Base-by-base conservation (phyloP, 1,140 invertebrate species). In the Sarcophaga peregrina region DNA sequence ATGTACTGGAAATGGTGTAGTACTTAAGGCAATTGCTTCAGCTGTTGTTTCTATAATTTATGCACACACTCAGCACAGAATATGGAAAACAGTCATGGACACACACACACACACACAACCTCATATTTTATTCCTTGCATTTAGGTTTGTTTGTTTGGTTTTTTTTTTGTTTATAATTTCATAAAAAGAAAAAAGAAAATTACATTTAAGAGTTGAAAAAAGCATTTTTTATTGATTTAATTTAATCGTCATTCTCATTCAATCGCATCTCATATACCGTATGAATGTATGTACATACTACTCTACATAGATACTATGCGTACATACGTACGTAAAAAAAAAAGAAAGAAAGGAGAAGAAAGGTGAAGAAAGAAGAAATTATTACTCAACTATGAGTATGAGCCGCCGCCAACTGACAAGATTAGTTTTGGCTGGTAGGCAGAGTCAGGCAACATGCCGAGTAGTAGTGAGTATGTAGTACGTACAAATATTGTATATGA, bases 201-300 rank as follows among this genome's bases (percentile, higher is more conserved):
- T 68, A n/a, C 62, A 68, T 68, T 68, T 68, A 20, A 17, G 25
- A 20, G n/a, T 68, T 58, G n/a, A 25, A 68, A 68, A 17, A n/a
- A n/a, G n/a, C 62, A 68, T 68, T 68, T 37, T 37, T 37, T 68
- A 68, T 68, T 68, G 62, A 68, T 68, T 68, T 68, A 68, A 68
- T 68, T 68, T 68, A 68, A 68, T 68, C n/a, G 17, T 68, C 58
- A 68, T 37, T 68, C 62, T 68, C 13, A 58, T 58, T 37, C 25
- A 37, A 37, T 37, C 25, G 1, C 25, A 37, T 37, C 25, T 37
- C 25, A 37, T 37, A 37, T 37, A n/a, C n/a, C n/a, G n/a, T n/a
- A n/a, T n/a, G n/a, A n/a, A n/a, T n/a, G n/a, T n/a, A 58, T 58
- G 52, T 15, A 58, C n/a, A 13, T 15, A 58, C 15, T 58, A 58